Evolutionary conservation across 2,797 vertebrate species (phyloP).

Genomic region (Pteropus rufus): DNA sequence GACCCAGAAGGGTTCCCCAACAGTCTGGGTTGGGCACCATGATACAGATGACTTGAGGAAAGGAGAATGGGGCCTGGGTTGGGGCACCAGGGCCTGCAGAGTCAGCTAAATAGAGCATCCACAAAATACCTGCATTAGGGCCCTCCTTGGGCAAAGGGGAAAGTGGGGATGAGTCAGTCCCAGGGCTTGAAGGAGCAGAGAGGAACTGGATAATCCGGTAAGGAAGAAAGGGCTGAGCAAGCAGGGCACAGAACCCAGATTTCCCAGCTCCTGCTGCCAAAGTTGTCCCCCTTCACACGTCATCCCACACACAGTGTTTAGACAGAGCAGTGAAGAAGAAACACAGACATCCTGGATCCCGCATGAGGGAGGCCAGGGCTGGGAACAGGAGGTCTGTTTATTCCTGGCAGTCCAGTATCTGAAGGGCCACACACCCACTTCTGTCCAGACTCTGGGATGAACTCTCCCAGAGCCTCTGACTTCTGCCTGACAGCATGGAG

Average conservation of each 20-base stretch:
- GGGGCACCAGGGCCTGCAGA: not conserved
- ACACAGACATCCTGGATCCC: slow-evolving; percentile 58
- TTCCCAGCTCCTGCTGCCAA: not conserved
- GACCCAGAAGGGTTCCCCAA: not conserved
- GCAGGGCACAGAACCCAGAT: not conserved
- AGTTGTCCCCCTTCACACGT: not conserved
- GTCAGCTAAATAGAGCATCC: not conserved
- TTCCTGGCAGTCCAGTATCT: not conserved
- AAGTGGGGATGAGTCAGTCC: not conserved
- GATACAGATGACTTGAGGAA: not conserved
- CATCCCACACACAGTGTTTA: slow-evolving; percentile 65
- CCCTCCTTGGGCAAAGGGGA: not conserved
- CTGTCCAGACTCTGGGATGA: slow-evolving; percentile 32
- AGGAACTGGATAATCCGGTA: not conserved
- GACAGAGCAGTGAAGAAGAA: slow-evolving; percentile 60
- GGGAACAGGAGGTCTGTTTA: slow-evolving; percentile 66
- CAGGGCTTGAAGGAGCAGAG: not conserved
- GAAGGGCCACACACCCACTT: slow-evolving; percentile 28
- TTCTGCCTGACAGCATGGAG: not conserved
- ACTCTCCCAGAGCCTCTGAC: slow-evolving; percentile 66
- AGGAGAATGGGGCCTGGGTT: not conserved
- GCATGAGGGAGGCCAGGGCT: slow-evolving; percentile 33
- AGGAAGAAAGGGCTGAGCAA: not conserved
- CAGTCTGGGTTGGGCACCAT: not conserved
- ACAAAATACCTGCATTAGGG: not conserved